phyloP scores from a whole-genome alignment of 2,113 vertebrate species.

The Nicator chloris region DNA sequence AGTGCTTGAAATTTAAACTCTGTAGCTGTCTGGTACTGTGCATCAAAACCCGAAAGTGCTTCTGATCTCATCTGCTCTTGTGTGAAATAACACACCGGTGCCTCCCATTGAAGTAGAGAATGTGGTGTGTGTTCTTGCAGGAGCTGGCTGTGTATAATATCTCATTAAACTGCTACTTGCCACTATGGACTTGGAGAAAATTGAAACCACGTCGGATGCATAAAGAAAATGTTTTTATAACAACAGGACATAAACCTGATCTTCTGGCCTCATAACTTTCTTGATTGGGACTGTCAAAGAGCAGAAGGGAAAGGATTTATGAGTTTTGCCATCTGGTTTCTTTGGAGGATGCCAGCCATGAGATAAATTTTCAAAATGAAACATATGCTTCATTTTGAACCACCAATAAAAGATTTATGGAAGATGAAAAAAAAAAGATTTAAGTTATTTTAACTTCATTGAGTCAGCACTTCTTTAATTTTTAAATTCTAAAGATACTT shows the following conservation, averaged over 20 bases:
- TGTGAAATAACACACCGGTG: not conserved
- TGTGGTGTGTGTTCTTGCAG: not conserved
- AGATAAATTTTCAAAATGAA: not conserved
- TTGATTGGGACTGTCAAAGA: not conserved
- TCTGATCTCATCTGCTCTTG: not conserved
- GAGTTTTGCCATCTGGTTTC: constrained; percentile 4
- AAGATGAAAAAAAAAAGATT: not conserved
- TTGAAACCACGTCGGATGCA: not conserved
- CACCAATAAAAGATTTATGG: not conserved
- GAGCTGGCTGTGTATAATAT: not conserved
- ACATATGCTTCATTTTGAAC: not conserved
- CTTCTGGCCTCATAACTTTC: not conserved
- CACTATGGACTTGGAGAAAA: not conserved
- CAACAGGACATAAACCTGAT: not conserved
- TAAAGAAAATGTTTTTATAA: not conserved
- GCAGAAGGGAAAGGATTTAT: not conserved
- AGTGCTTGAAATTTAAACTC: not conserved
- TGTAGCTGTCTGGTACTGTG: not conserved
- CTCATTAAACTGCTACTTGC: not conserved
- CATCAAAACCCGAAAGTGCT: not conserved
- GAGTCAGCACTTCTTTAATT: not conserved
- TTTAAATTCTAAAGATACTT: not conserved
- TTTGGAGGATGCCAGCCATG: not conserved
- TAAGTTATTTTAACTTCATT: not conserved
- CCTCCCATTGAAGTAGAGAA: not conserved